These are phyloP conservation scores for Reticulitermes lucifugus DNA, from an alignment of 2,888 invertebrate species.

Conservation along the genomic window DNA sequence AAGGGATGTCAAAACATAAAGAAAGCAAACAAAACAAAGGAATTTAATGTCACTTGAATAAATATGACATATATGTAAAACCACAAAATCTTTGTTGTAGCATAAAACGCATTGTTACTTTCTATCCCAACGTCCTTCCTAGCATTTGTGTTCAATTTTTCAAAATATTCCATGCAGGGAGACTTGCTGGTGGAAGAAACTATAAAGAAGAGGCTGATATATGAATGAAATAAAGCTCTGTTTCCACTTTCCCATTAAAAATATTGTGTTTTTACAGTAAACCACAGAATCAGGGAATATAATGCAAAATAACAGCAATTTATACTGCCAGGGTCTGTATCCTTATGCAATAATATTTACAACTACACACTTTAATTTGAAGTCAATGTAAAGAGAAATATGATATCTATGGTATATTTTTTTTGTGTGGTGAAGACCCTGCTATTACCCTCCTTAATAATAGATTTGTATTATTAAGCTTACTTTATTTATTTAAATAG, in stretches of 20 bases:
- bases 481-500: conserved; percentile 35
- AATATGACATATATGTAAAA: too few relatives aligned
- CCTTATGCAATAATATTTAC: conserved; percentile 42
- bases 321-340: conserved; percentile 41
- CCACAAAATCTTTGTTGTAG: too few relatives aligned
- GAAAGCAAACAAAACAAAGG: too few relatives aligned
- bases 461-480: conserved; percentile 34
- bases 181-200: not conserved
- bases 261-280: not conserved
- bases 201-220: not conserved
- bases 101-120: not conserved
- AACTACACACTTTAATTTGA: conserved; percentile 36
- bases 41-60: too few relatives aligned
- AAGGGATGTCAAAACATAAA: too few relatives aligned
- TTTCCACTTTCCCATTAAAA: not conserved
- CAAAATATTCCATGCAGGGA: not conserved
- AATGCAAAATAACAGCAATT: not conserved
- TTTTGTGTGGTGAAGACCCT: conserved; percentile 41
- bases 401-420: conserved; percentile 12
- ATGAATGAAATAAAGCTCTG: not conserved
- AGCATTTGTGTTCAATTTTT: not conserved
- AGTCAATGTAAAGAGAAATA: conserved; percentile 28
- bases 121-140: conserved; percentile 19
- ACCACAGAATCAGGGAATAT: not conserved
- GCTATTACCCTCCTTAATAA: conserved; percentile 42